A percentile compares a stretch with the other conserved stretches of the same genome.
phyloP scores from a whole-genome alignment of 2,797 vertebrate genomes.

The Lepilemur septentrionalis region DNA sequence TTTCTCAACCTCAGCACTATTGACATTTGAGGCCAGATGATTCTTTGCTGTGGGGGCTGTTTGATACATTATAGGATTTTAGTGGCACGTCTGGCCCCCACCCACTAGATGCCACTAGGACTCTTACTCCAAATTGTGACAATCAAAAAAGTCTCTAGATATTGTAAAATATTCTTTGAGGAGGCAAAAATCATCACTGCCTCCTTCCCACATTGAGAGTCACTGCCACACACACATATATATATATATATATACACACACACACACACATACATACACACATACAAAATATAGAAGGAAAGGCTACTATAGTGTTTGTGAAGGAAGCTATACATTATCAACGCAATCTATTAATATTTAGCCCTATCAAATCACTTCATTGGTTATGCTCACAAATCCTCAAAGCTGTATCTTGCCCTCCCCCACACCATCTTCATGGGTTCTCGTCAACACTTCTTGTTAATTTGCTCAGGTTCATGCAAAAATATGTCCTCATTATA shows the following conservation, averaged over 20 bases:
- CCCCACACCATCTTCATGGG: background rate
- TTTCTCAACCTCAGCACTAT: background rate
- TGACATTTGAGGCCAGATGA: background rate
- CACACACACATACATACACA: no score
- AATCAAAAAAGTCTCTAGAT: background rate
- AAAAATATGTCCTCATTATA: background rate
- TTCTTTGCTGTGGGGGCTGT: background rate
- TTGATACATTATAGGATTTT: background rate
- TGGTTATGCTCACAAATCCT: constrained; percentile 1
- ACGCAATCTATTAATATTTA: background rate
- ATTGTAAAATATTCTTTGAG: background rate
- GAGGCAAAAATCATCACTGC: background rate
- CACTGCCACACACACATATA: no score
- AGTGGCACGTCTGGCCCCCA: background rate
- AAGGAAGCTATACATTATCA: background rate
- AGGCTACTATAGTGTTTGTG: background rate
- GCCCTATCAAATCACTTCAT: background rate
- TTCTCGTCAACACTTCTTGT: background rate
- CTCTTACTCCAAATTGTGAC: background rate
- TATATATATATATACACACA: background rate
- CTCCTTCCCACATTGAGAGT: background rate
- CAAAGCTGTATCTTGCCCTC: background rate
- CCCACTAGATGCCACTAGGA: background rate
- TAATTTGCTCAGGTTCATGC: background rate
- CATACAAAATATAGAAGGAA: background rate